These are phyloP conservation scores for Galagoides demidoff DNA, from an alignment of 2,797 vertebrate genomes.

Conservation along the genomic window DNA sequence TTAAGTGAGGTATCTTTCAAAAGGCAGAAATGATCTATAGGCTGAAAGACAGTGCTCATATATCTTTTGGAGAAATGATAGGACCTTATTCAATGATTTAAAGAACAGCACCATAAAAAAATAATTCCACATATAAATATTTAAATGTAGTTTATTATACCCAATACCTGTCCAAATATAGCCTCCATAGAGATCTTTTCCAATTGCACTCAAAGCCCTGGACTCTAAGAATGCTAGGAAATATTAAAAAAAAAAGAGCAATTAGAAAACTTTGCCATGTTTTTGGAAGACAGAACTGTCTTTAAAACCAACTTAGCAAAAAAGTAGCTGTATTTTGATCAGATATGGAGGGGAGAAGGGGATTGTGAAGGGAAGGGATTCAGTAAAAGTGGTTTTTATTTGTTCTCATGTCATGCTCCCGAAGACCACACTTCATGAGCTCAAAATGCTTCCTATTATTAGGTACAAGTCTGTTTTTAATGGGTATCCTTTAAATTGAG, in stretches of 20 bases:
- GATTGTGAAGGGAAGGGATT: neutral
- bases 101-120: conserved; percentile 75
- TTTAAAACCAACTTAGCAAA: conserved; percentile 4
- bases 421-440: neutral
- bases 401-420: neutral
- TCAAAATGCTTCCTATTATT: neutral
- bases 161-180: conserved; percentile 58
- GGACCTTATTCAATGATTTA: conserved; percentile 68
- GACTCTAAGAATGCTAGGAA: neutral
- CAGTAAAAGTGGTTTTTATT: neutral
- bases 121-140: conserved; percentile 62
- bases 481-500: neutral
- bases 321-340: neutral
- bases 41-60: neutral
- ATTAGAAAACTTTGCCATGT: neutral
- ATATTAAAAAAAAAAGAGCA: neutral
- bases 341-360: neutral
- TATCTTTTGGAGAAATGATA: conserved; percentile 68
- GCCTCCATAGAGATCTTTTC: neutral
- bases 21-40: neutral
- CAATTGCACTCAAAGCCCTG: neutral
- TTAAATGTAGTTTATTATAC: conserved; percentile 66
- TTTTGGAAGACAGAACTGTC: neutral
- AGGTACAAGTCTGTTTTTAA: neutral
- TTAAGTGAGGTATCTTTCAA: conserved; percentile 56